A percentile compares a stretch with the other conserved stretches of the same genome.
phyloP scores from a whole-genome alignment of 92 coral and sea anemone species.

The Heteractis magnifica region DNA sequence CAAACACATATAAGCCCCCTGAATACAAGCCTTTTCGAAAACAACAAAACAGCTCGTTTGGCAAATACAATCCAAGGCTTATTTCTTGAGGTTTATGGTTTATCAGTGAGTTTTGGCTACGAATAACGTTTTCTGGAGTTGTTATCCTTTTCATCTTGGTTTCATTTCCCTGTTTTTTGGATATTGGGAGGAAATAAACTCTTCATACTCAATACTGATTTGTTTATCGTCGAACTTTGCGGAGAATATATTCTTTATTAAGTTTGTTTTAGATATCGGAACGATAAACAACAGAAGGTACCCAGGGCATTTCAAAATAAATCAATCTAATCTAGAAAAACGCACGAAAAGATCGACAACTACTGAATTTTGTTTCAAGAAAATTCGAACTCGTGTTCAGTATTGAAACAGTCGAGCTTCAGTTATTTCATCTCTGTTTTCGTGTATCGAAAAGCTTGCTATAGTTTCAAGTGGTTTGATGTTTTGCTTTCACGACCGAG shows the following conservation, averaged over 20 bases:
- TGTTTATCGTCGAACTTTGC: not conserved
- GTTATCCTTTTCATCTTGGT: not conserved
- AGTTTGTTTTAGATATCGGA: conserved; percentile 1
- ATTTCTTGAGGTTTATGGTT: too few species aligned
- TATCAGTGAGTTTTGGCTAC: conserved; percentile 1
- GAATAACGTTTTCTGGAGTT: not conserved
- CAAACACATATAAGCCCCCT: too few species aligned
- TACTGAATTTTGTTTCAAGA: not conserved
- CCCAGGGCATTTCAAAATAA: conserved; percentile 11
- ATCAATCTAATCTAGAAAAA: conserved; percentile 1
- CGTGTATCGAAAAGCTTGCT: not conserved
- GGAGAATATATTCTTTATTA: not conserved
- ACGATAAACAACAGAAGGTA: not conserved
- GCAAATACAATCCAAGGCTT: too few species aligned
- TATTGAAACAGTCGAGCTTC: not conserved
- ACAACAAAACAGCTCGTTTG: too few species aligned
- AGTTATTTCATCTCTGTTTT: not conserved
- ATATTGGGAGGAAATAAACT: not conserved
- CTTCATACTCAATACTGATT: conserved; percentile 1
- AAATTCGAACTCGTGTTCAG: not conserved
- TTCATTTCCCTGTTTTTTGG: conserved; percentile 5
- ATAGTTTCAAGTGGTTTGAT: not conserved
- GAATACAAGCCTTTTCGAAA: too few species aligned
- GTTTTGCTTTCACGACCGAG: not conserved
- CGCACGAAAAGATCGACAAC: not conserved